Percentiles rank a stretch among this genome's conserved stretches.
These are phyloP conservation scores for Zalophus californianus DNA, from an alignment of 2,797 vertebrate genomes.

Conservation along the genomic window DNA sequence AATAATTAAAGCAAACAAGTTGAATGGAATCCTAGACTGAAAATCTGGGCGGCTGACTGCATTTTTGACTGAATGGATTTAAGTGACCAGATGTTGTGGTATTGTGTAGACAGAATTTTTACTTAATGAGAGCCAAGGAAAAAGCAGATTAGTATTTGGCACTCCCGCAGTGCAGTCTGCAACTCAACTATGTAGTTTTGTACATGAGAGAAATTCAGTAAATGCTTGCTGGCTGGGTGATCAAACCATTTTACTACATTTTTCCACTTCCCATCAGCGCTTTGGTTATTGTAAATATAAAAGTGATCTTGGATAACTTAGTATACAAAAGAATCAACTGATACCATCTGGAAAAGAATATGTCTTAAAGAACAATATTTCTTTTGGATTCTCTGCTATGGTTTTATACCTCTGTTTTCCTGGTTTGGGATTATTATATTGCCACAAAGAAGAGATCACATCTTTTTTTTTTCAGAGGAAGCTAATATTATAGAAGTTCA, in stretches of 20 bases:
- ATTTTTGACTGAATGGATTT: constrained; percentile 52
- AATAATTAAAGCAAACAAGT: constrained; percentile 38
- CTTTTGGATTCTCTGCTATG: not conserved
- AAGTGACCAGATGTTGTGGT: constrained; percentile 64
- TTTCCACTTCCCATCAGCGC: not conserved
- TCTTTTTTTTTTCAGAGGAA: not conserved
- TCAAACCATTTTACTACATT: constrained; percentile 10
- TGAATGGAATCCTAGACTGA: constrained; percentile 22
- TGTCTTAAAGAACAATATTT: not conserved
- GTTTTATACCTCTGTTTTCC: constrained; percentile 4
- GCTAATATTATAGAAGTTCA: not conserved
- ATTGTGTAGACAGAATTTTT: constrained; percentile 43
- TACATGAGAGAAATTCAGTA: constrained; percentile 54
- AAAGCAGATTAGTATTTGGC: constrained; percentile 25
- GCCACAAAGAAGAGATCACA: not conserved
- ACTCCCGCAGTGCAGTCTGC: not conserved
- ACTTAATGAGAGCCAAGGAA: constrained; percentile 21
- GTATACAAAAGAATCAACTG: not conserved
- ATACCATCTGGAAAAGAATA: constrained; percentile 12
- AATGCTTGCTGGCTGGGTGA: constrained; percentile 45
- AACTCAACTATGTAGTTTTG: constrained; percentile 51
- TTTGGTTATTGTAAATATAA: constrained; percentile 41
- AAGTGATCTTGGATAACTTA: constrained; percentile 35
- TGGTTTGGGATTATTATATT: constrained; percentile 21
- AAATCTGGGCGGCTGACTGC: constrained; percentile 25